phyloP scores from a whole-genome alignment of 2,797 vertebrate genomes.

The Scolopax rusticola region DNA sequence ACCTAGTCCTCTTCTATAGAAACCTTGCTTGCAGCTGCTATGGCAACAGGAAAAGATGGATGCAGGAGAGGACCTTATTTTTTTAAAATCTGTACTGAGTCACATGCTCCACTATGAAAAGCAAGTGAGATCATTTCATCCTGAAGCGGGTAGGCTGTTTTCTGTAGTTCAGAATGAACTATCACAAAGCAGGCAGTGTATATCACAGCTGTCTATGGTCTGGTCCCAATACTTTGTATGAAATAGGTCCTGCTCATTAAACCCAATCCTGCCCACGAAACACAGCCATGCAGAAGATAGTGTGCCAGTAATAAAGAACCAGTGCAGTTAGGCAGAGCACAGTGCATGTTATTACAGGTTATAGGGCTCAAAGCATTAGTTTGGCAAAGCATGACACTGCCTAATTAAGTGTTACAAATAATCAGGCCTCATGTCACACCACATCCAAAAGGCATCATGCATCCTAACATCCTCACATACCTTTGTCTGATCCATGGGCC shows the following conservation, averaged over 20 bases:
- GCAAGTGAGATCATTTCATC: background rate
- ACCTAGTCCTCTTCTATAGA: background rate
- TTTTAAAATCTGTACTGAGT: background rate
- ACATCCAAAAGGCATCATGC: background rate
- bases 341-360: background rate
- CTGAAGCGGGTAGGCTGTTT: background rate
- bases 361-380: background rate
- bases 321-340: background rate
- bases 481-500: background rate
- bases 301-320: background rate
- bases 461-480: background rate
- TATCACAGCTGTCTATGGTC: background rate
- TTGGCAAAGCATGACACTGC: background rate
- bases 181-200: background rate
- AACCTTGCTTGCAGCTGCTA: background rate
- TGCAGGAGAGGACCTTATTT: background rate
- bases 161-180: background rate
- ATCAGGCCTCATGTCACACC: background rate
- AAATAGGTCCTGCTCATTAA: background rate
- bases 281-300: rapidly evolving
- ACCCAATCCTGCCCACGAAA: no score
- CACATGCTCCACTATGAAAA: background rate
- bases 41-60: background rate
- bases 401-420: background rate
- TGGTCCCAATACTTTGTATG: background rate